phyloP scores from a whole-genome alignment of 2,888 invertebrate species.

The Noctua comes region DNA sequence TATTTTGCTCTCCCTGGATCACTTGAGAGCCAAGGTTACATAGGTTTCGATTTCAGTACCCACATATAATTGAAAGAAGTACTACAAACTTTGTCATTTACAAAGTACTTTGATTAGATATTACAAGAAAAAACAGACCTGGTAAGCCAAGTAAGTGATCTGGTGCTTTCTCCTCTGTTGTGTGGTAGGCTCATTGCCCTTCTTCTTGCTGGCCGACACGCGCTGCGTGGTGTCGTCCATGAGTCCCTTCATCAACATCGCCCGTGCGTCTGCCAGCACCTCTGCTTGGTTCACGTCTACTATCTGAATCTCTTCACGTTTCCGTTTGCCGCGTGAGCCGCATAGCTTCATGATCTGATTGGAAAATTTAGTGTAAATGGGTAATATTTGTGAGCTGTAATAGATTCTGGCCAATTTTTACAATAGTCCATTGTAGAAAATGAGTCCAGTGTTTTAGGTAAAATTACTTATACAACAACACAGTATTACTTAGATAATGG shows the following conservation, averaged over 20 bases:
- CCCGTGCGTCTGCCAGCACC: constrained; percentile 94
- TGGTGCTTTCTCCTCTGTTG: constrained; percentile 97
- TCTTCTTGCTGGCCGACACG: constrained; percentile 89
- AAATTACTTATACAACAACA: neutral
- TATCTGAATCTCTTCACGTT: constrained; percentile 92
- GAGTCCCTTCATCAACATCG: constrained; percentile 95
- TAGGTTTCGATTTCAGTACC: neutral
- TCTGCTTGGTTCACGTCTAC: constrained; percentile 96
- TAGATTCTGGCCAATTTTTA: neutral
- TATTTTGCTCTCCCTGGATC: neutral
- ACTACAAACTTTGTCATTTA: too few relatives aligned
- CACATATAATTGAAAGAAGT: neutral
- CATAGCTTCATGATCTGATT: constrained; percentile 92
- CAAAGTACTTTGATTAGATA: neutral
- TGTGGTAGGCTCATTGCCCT: constrained; percentile 91
- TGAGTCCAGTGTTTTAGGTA: too few relatives aligned
- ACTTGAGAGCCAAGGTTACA: neutral
- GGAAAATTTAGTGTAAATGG: neutral
- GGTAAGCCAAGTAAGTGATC: constrained; percentile 97
- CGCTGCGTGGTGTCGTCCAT: constrained; percentile 92
- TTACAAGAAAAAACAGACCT: constrained; percentile 82
- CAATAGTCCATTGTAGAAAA: neutral
- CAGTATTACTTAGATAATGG: neutral
- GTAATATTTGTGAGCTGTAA: neutral
- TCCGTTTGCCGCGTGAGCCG: constrained; percentile 92